Conservation (phyloP, 53 echinoderm and acorn worm genomes). For the Luidia sarsii region DNA sequence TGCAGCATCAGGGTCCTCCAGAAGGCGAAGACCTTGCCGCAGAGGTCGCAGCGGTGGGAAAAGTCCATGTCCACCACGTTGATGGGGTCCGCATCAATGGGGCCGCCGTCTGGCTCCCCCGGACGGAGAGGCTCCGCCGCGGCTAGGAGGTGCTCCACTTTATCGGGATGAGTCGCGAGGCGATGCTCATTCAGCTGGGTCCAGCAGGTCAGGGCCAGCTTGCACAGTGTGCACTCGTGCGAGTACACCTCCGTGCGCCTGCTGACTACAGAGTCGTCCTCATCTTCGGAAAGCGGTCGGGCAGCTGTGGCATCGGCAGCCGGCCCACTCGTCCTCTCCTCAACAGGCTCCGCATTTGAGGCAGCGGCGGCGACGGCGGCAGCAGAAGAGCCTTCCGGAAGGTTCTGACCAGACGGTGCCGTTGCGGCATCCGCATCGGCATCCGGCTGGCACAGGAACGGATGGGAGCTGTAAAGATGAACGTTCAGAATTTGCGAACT, state of each 20-base stretch:
- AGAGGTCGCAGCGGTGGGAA: constrained; percentile 13
- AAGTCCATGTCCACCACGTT: background rate
- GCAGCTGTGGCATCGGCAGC: background rate
- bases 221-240: constrained; percentile 7
- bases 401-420: too few species aligned
- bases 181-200: background rate
- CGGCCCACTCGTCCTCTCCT: background rate
- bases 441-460: background rate
- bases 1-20: constrained; percentile 28
- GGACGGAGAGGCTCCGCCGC: background rate
- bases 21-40: constrained; percentile 7
- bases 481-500: background rate
- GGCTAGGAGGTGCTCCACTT: background rate
- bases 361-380: too few species aligned
- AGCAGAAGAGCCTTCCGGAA: too few species aligned
- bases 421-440: background rate
- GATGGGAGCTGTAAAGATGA: constrained; percentile 41
- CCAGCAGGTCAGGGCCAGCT: constrained; percentile 14
- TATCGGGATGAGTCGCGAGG: background rate
- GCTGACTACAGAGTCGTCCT: background rate
- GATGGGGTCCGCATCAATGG: background rate
- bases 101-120: background rate
- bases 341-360: background rate
- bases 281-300: background rate
- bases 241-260: constrained; percentile 16